These are phyloP conservation scores for Hydrocynus forskahlii DNA, from an alignment of 2,797 vertebrate genomes.

Conservation along the genomic window DNA sequence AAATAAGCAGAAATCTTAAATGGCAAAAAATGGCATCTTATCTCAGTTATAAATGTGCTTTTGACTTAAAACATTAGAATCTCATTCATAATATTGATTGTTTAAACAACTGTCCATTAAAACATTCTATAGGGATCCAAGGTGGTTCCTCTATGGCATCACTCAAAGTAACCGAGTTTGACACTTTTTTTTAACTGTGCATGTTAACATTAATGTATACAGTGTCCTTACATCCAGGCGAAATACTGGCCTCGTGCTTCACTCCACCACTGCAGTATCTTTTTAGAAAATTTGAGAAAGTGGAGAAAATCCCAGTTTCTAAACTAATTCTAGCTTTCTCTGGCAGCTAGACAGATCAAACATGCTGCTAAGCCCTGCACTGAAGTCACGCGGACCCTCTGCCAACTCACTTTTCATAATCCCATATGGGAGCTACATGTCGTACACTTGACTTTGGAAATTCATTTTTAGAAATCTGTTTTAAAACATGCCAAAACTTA, in stretches of 20 bases:
- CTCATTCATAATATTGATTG: too few species aligned
- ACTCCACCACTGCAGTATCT: background rate
- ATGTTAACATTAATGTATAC: background rate
- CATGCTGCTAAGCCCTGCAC: conserved; percentile 29
- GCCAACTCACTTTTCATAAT: conserved; percentile 38
- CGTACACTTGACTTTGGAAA: conserved; percentile 20
- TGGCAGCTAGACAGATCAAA: conserved; percentile 41
- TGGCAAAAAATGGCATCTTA: too few species aligned
- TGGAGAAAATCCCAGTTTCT: conserved; percentile 30
- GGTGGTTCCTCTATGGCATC: background rate
- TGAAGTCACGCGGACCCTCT: conserved; percentile 22
- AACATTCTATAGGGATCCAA: background rate
- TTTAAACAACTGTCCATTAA: background rate
- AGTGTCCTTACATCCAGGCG: background rate
- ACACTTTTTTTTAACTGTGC: background rate
- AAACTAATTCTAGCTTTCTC: conserved; percentile 26
- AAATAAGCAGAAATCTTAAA: background rate
- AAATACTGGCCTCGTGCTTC: background rate
- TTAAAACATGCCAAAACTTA: conserved; percentile 31
- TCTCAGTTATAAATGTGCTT: too few species aligned
- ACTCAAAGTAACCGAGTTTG: background rate
- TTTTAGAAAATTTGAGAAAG: conserved; percentile 21
- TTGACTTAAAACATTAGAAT: too few species aligned
- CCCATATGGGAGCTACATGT: conserved; percentile 34
- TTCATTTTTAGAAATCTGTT: conserved; percentile 34